phyloP scores from a whole-genome alignment of 2,113 vertebrate genomes.

The Hypanus sabinus region DNA sequence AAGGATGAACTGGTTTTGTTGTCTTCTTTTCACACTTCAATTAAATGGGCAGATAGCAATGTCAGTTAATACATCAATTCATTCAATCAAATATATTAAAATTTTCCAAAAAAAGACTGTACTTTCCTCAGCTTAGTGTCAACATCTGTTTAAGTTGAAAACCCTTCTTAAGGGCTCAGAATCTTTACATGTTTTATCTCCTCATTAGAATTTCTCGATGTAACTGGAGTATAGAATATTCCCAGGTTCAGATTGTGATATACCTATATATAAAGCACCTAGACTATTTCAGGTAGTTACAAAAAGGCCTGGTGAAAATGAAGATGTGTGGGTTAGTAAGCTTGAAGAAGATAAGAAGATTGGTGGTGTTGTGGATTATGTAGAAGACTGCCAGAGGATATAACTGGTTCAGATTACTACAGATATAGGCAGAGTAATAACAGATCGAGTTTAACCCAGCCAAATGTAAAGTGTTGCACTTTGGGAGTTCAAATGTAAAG shows the following conservation, averaged over 20 bases:
- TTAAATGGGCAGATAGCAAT: background rate
- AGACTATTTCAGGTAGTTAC: too few species aligned
- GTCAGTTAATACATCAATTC: background rate
- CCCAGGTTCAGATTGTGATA: background rate
- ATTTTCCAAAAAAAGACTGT: background rate
- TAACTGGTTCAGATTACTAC: too few species aligned
- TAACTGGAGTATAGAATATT: background rate
- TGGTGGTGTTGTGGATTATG: too few species aligned
- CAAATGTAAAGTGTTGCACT: too few species aligned
- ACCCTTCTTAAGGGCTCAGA: background rate
- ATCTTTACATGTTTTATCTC: background rate
- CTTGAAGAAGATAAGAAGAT: too few species aligned
- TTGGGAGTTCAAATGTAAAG: too few species aligned
- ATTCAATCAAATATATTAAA: background rate
- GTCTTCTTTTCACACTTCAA: background rate
- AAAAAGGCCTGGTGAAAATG: too few species aligned
- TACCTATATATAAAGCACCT: too few species aligned
- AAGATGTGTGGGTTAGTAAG: too few species aligned
- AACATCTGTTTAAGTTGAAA: background rate
- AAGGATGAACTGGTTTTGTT: background rate
- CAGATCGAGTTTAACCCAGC: too few species aligned
- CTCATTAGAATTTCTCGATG: background rate
- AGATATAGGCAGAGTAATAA: too few species aligned
- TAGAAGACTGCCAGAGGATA: too few species aligned
- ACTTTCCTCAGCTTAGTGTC: background rate